Percentiles rank a stretch among this genome's conserved stretches.
phyloP scores from a whole-genome alignment of 2,797 vertebrate genomes.

The Chlorospingus flavigularis region DNA sequence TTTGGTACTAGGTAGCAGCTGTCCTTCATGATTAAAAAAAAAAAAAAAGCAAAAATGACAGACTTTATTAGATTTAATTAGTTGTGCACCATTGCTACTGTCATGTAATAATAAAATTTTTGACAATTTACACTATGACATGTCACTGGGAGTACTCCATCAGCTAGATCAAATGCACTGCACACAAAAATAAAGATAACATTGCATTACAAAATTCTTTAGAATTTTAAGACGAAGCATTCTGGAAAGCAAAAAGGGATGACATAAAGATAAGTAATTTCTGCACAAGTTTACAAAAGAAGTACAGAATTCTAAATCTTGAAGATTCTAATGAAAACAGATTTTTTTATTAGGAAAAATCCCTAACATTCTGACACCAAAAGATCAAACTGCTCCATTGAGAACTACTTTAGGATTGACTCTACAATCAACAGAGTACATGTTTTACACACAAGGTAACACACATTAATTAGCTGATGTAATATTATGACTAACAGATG shows the following conservation, averaged over 20 bases:
- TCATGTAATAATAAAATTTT: background rate
- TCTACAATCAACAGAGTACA: conserved; percentile 3
- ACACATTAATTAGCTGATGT: conserved; percentile 31
- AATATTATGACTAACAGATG: conserved; percentile 49
- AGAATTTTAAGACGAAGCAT: background rate
- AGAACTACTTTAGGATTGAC: background rate
- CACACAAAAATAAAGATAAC: background rate
- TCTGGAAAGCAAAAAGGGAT: background rate
- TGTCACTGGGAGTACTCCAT: background rate
- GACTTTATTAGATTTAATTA: conserved; percentile 13
- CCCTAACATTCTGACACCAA: background rate
- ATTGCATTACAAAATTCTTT: background rate
- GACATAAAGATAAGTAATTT: background rate
- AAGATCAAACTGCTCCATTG: background rate
- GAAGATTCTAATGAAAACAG: background rate
- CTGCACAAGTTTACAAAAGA: background rate
- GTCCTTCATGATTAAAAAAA: background rate
- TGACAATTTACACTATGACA: background rate
- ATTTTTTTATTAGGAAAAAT: background rate
- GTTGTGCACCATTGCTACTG: background rate
- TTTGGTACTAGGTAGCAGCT: background rate
- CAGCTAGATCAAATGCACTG: background rate
- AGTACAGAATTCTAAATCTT: background rate
- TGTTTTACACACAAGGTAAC: conserved; percentile 45
- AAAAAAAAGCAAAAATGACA: background rate